A percentile compares a stretch with the other conserved stretches of the same genome.
These are phyloP conservation scores for Drosophila sproati DNA, from an alignment of 1,140 invertebrate genomes.

Conservation along the genomic window DNA sequence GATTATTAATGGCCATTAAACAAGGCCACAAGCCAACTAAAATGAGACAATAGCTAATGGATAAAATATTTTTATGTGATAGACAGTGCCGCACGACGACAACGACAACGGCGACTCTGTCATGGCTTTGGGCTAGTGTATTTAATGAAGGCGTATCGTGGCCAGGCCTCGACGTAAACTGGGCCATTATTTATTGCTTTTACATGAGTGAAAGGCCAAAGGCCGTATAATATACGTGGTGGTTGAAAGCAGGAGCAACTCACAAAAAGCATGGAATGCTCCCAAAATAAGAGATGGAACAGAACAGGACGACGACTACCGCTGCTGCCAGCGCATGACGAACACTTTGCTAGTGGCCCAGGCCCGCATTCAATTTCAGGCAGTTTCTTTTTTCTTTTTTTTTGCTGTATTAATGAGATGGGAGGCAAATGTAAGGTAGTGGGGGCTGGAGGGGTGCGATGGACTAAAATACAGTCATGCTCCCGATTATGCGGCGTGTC, in stretches of 20 bases:
- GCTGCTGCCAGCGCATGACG: slow-evolving; percentile 46
- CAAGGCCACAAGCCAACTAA: slow-evolving; percentile 56
- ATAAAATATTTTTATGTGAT: slow-evolving; percentile 81
- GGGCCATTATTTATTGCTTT: slow-evolving; percentile 77
- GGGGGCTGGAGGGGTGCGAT: background rate
- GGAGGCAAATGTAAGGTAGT: background rate
- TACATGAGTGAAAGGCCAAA: slow-evolving; percentile 67
- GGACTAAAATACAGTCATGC: slow-evolving; percentile 25
- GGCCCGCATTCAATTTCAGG: background rate
- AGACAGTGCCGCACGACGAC: background rate
- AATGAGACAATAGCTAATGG: slow-evolving; percentile 65
- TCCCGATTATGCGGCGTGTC: slow-evolving; percentile 65
- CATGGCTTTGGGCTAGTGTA: slow-evolving; percentile 6
- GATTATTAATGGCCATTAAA: slow-evolving; percentile 78
- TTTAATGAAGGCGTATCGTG: slow-evolving; percentile 27
- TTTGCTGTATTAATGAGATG: slow-evolving; percentile 72
- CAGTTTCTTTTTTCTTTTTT: background rate
- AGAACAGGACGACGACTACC: slow-evolving; percentile 44
- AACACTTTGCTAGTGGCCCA: slow-evolving; percentile 60
- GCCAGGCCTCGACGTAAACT: slow-evolving; percentile 50
- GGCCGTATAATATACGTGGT: slow-evolving; percentile 31
- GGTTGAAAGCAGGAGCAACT: slow-evolving; percentile 7
- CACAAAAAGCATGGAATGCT: slow-evolving; percentile 12
- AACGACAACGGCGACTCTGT: slow-evolving; percentile 25
- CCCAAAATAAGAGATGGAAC: slow-evolving; percentile 20